Evolutionary conservation across 2,888 invertebrate genomes (phyloP).

Genomic region (Matsumyia berberina): DNA sequence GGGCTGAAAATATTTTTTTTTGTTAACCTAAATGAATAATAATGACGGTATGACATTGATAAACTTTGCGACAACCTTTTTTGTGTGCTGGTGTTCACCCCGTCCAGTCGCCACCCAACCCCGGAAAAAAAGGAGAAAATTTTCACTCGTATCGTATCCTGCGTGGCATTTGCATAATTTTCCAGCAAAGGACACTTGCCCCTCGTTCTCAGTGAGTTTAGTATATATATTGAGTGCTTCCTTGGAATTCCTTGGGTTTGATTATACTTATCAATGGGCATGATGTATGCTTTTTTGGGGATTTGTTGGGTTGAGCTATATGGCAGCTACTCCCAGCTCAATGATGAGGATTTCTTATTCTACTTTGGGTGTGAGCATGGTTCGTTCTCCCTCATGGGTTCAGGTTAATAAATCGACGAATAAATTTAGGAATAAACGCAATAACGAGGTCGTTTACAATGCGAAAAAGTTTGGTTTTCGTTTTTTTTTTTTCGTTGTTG

Average conservation of each 20-base stretch:
- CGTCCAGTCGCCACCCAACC: neutral
- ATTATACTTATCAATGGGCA: constrained; percentile 72
- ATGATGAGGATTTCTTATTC: constrained; percentile 47
- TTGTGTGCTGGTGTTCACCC: constrained; percentile 35
- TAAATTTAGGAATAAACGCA: constrained; percentile 74
- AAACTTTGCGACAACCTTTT: constrained; percentile 71
- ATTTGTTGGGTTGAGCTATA: constrained; percentile 57
- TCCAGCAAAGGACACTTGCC: constrained; percentile 54
- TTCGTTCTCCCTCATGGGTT: constrained; percentile 53
- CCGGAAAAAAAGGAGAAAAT: constrained; percentile 18
- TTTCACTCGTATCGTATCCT: constrained; percentile 53
- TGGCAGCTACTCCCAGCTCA: constrained; percentile 27
- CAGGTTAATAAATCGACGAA: constrained; percentile 74
- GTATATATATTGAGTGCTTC: constrained; percentile 58
- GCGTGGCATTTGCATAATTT: constrained; percentile 68
- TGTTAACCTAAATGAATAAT: constrained; percentile 70
- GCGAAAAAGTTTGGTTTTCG: constrained; percentile 53
- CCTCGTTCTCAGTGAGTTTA: constrained; percentile 23
- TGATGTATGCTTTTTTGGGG: constrained; percentile 65
- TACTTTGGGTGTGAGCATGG: constrained; percentile 18
- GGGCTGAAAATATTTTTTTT: constrained; percentile 51
- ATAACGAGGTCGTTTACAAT: constrained; percentile 74
- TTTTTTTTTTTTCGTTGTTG: constrained; percentile 9
- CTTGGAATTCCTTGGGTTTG: constrained; percentile 64
- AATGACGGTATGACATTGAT: constrained; percentile 74